Percentiles rank a stretch among this genome's conserved stretches.
These are phyloP conservation scores for Malacosoma neustria DNA, from an alignment of 2,888 invertebrate genomes.

Conservation along the genomic window DNA sequence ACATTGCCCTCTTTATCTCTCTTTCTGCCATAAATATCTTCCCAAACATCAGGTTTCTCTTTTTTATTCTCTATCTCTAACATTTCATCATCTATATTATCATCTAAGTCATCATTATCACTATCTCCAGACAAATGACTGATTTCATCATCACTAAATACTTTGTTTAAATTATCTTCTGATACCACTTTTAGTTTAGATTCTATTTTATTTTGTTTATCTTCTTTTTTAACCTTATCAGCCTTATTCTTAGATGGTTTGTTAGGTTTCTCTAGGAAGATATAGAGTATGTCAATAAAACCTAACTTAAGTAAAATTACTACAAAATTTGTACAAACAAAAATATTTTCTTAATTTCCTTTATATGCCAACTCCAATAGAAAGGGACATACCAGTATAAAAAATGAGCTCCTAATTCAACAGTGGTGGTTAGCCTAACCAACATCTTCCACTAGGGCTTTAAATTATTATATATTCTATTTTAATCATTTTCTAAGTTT, in stretches of 20 bases:
- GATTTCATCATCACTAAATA: constrained; percentile 66
- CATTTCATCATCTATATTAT: constrained; percentile 25
- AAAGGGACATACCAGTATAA: too few species aligned
- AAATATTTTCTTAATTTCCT: too few species aligned
- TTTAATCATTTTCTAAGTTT: too few species aligned
- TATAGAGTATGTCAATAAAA: constrained; percentile 1
- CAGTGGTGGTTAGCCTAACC: too few species aligned
- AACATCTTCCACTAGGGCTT: too few species aligned
- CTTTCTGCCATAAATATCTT: constrained; percentile 95
- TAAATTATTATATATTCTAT: too few species aligned
- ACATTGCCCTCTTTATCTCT: constrained; percentile 88
- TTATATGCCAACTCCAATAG: too few species aligned
- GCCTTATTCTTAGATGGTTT: constrained; percentile 21
- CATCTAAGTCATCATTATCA: constrained; percentile 23
- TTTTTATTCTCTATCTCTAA: constrained; percentile 24
- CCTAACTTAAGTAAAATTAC: too few species aligned
- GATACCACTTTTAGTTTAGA: constrained; percentile 21
- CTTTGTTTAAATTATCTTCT: constrained; percentile 41
- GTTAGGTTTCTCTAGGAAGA: constrained; percentile 29
- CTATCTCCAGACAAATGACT: constrained; percentile 52
- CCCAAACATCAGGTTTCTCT: constrained; percentile 75
- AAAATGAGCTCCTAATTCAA: too few species aligned
- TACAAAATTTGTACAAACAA: too few species aligned
- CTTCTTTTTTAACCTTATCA: constrained; percentile 12
- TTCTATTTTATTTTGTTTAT: constrained; percentile 10